Evolutionary conservation across 2,888 invertebrate genomes (phyloP), one percentile per base, ranked within the genome.

Genomic region (Brenthis hecate): DNA sequence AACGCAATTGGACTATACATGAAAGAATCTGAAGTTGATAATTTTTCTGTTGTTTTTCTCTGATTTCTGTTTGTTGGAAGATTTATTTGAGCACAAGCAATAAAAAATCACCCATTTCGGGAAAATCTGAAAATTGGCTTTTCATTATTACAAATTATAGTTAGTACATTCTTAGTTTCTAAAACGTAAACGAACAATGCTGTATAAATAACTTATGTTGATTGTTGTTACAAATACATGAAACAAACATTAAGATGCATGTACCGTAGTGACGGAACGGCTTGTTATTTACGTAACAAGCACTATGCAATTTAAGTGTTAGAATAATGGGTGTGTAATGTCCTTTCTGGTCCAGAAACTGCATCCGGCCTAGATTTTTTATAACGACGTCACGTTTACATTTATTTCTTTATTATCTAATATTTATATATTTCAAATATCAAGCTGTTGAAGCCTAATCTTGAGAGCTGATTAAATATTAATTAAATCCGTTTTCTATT

Each of bases 271-370:
- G 71, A 70, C 73, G 69, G 66, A 71, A 73, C 69, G 69, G 65
- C 58, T 64, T 69, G 68, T 69, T 67, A 55, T 66, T 76, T 73
- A 74, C 74, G 74, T 71, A 78, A 77, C 61, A 66, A 64, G 57
- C 68, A 72, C 72, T 32, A 68, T 70, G 72, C 71, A 73, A 72
- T 71, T 56, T 66, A 68, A 68, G 75, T 69, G 74, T 78, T 73
- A 75, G 77, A 88, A 89, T 88, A 89, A 89, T 89, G 81, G 80
- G 79, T 80, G 80, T 81, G 81, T 73, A 82, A 84, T 81, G 84
- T 87, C 86, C 86, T 89, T 88, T 89, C 80, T 91, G 90, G 89
- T 91, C 88, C 89, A 90, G 85, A 89, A 87, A 87, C 84, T 83
- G 79, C 85, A 84, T 85, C 86, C 87, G 90, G 78, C 86, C 88